phyloP scores from a whole-genome alignment of 2,888 invertebrate species.

The Hydrotaea diabolus region DNA sequence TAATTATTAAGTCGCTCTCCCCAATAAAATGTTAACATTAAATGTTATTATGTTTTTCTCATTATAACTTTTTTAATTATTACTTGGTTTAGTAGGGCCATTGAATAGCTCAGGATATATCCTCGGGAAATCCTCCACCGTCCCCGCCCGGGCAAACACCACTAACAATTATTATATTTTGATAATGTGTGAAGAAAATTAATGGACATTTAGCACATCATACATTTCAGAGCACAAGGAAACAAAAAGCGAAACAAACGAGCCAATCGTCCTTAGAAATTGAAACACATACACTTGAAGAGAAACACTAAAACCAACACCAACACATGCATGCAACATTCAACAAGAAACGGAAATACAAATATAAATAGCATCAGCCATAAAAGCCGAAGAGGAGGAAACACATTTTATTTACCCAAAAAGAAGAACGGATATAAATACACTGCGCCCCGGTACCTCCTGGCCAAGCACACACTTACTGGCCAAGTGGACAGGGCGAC shows the following conservation, averaged over 20 bases:
- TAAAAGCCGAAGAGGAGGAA: neutral
- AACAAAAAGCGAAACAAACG: neutral
- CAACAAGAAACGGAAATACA: slow-evolving; percentile 23
- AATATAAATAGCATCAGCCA: neutral
- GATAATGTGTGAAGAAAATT: slow-evolving; percentile 43
- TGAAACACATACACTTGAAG: neutral
- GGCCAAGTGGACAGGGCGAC: neutral
- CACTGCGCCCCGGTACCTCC: neutral
- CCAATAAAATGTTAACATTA: too few species aligned
- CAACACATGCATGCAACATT: neutral
- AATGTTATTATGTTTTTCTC: too few species aligned
- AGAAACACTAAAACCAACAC: neutral
- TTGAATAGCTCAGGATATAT: neutral
- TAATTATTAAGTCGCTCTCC: too few species aligned
- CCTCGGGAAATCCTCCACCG: neutral
- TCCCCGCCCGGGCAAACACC: neutral
- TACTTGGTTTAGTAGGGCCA: neutral
- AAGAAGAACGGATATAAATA: slow-evolving; percentile 1
- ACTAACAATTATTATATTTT: slow-evolving; percentile 24
- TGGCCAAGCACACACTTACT: neutral
- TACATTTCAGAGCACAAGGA: neutral
- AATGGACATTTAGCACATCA: slow-evolving; percentile 49
- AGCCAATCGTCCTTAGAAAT: neutral
- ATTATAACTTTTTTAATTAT: too few species aligned
- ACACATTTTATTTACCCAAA: slow-evolving; percentile 11